These are phyloP conservation scores for Hippopotamus amphibius DNA, from an alignment of 2,113 vertebrate genomes.

Conservation along the genomic window DNA sequence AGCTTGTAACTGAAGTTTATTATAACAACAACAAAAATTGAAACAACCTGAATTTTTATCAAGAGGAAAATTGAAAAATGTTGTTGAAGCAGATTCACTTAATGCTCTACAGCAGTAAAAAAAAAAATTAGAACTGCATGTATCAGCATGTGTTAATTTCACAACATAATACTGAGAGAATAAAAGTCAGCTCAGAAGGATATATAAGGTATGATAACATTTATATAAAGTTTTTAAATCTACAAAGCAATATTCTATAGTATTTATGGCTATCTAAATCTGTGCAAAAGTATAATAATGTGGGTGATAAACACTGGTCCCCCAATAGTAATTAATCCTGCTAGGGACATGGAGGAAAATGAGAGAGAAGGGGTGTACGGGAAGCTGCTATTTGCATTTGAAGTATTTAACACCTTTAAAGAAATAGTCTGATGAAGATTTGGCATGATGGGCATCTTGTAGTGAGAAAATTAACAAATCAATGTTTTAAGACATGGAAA, in stretches of 20 bases:
- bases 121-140: conserved; percentile 20
- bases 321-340: not conserved
- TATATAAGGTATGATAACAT: not conserved
- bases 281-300: not conserved
- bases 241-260: not conserved
- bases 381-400: not conserved
- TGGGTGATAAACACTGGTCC: not conserved
- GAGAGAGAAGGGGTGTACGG: not conserved
- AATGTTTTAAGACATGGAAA: not conserved
- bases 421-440: not conserved
- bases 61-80: not conserved
- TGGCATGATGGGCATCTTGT: not conserved
- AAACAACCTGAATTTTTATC: not conserved
- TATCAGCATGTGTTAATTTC: not conserved
- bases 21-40: not conserved
- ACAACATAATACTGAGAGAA: not conserved
- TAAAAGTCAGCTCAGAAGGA: not conserved
- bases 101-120: not conserved
- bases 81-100: not conserved
- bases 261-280: not conserved
- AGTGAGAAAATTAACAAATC: conserved; percentile 8
- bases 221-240: conserved; percentile 5
- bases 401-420: conserved; percentile 11
- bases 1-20: not conserved
- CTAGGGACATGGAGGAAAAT: not conserved